phyloP scores from a whole-genome alignment of 2,888 invertebrate genomes.

The Archips crataeganus region DNA sequence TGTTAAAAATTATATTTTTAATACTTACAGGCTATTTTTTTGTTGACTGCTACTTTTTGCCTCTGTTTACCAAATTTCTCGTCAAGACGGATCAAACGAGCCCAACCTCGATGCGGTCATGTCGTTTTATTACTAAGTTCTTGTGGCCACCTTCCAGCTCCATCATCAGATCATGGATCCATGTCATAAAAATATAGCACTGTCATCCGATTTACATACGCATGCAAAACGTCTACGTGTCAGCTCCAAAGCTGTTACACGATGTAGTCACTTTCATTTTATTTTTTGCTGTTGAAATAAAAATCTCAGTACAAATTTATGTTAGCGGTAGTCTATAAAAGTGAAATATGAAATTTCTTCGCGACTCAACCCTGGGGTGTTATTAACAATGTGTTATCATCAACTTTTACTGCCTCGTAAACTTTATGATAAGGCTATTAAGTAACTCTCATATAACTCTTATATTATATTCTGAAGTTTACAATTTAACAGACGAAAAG shows the following conservation, averaged over 20 bases:
- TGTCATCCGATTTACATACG: too few relatives aligned
- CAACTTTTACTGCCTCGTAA: conserved; percentile 24
- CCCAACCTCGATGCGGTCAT: too few relatives aligned
- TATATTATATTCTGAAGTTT: not conserved
- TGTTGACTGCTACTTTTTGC: too few relatives aligned
- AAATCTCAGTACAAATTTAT: conserved; percentile 30
- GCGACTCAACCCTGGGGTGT: not conserved
- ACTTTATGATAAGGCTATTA: conserved; percentile 14
- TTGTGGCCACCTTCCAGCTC: too few relatives aligned
- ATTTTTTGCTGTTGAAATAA: conserved; percentile 18
- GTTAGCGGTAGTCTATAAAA: conserved; percentile 9
- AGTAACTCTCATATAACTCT: not conserved
- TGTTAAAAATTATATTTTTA: too few relatives aligned
- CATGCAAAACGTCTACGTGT: too few relatives aligned
- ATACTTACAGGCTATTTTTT: too few relatives aligned
- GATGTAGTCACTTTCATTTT: not conserved
- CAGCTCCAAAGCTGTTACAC: not conserved
- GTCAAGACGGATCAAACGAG: too few relatives aligned
- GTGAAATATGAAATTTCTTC: conserved; percentile 12
- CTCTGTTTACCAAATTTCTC: too few relatives aligned
- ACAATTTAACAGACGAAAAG: not conserved
- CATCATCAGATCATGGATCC: too few relatives aligned
- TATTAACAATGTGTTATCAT: conserved; percentile 22
- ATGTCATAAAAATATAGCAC: too few relatives aligned
- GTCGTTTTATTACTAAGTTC: too few relatives aligned